phyloP scores from a whole-genome alignment of 2,888 invertebrate genomes.

The Oscheius sp. region DNA sequence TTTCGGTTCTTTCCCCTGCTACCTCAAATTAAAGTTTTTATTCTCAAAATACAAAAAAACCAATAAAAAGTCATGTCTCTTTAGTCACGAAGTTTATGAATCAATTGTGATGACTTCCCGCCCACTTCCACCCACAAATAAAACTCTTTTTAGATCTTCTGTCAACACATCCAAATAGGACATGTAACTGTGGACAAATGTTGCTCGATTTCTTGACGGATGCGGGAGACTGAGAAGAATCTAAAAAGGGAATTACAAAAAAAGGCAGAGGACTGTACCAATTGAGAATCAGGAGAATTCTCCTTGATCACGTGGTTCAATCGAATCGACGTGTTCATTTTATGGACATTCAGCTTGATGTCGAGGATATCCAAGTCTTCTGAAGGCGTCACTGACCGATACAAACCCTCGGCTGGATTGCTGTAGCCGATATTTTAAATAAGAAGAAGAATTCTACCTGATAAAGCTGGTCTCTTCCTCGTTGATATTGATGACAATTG shows the following conservation, averaged over 20 bases:
- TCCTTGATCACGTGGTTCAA: constrained; percentile 97
- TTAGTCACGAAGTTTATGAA: constrained; percentile 79
- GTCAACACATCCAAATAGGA: constrained; percentile 98
- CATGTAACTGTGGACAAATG: constrained; percentile 59
- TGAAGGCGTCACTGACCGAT: constrained; percentile 30
- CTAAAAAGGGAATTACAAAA: constrained; percentile 76
- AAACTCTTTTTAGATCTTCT: constrained; percentile 85
- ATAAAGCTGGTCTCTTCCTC: constrained; percentile 35
- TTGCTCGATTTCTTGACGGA: constrained; percentile 50
- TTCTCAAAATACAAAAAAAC: constrained; percentile 12
- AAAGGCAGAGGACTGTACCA: constrained; percentile 79
- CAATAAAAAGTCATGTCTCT: neutral
- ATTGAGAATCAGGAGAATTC: constrained; percentile 94
- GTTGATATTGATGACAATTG: constrained; percentile 27
- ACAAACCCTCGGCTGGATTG: constrained; percentile 24
- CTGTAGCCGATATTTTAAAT: neutral
- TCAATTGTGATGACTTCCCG: constrained; percentile 99
- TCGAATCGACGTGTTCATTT: constrained; percentile 98
- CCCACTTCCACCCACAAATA: constrained; percentile 87
- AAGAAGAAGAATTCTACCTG: neutral
- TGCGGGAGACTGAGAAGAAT: constrained; percentile 73
- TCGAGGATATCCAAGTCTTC: constrained; percentile 29
- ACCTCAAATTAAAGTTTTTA: too few species aligned
- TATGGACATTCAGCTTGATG: constrained; percentile 79
- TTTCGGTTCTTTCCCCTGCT: too few species aligned